phyloP scores from a whole-genome alignment of 2,888 invertebrate species.

The Andrena dorsata region DNA sequence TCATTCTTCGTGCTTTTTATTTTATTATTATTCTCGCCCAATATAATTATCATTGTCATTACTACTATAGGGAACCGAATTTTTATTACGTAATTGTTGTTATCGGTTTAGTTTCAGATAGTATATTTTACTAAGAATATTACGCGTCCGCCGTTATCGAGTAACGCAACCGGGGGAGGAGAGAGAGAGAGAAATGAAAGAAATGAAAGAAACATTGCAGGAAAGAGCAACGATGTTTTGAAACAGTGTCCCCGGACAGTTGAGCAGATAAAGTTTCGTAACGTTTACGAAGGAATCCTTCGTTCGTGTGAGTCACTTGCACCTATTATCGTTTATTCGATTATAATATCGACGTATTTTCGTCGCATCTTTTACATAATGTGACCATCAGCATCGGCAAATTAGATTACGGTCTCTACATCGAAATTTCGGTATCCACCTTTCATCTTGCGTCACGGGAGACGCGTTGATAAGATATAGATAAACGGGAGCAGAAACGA shows the following conservation, averaged over 20 bases:
- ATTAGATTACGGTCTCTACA: slow-evolving; percentile 28
- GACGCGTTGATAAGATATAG: slow-evolving; percentile 9
- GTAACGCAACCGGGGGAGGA: neutral
- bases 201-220: neutral
- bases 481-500: neutral
- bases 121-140: slow-evolving; percentile 21
- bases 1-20: slow-evolving; percentile 57
- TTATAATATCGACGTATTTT: slow-evolving; percentile 44
- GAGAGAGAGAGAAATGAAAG: too few relatives aligned
- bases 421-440: slow-evolving; percentile 20
- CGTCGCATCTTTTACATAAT: slow-evolving; percentile 46
- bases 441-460: neutral
- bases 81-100: slow-evolving; percentile 37
- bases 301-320: slow-evolving; percentile 9
- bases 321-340: slow-evolving; percentile 26
- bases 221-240: slow-evolving; percentile 6
- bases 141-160: slow-evolving; percentile 7
- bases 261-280: slow-evolving; percentile 28
- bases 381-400: slow-evolving; percentile 23
- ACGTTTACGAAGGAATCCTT: slow-evolving; percentile 3
- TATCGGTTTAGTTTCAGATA: slow-evolving; percentile 41
- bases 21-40: slow-evolving; percentile 60
- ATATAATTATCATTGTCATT: slow-evolving; percentile 42
- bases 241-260: neutral
- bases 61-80: slow-evolving; percentile 37